These are phyloP conservation scores for Orientallactaga sibirica DNA, from an alignment of 2,797 vertebrate genomes.

Conservation along the genomic window DNA sequence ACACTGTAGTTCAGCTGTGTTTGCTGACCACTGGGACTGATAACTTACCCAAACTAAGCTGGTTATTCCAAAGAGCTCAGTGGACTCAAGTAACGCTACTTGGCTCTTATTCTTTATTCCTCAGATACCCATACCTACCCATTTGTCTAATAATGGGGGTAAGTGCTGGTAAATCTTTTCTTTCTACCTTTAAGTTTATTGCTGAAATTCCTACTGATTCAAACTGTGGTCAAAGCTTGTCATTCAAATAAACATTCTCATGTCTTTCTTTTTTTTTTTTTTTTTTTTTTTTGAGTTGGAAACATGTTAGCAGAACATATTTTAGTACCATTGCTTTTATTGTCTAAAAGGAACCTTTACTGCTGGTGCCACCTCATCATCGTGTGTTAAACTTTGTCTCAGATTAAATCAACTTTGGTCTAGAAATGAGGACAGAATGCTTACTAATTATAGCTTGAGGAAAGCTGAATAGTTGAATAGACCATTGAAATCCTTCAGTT, in stretches of 20 bases:
- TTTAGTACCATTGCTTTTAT: constrained; percentile 84
- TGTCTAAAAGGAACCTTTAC: constrained; percentile 81
- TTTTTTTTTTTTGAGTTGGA: constrained; percentile 77
- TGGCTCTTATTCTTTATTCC: neutral
- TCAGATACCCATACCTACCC: neutral
- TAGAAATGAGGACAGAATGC: constrained; percentile 85
- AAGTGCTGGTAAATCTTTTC: neutral
- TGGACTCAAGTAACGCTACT: neutral
- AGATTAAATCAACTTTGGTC: constrained; percentile 85
- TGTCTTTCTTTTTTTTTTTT: constrained; percentile 44
- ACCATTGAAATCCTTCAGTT: constrained; percentile 80
- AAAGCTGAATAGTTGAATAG: constrained; percentile 83
- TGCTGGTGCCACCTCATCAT: constrained; percentile 82
- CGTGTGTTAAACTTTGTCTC: constrained; percentile 85
- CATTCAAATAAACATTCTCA: neutral
- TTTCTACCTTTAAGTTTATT: constrained; percentile 25
- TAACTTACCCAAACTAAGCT: constrained; percentile 12
- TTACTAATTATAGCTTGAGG: constrained; percentile 84
- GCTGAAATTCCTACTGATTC: constrained; percentile 46
- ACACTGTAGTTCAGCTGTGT: neutral
- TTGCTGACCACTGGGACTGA: neutral
- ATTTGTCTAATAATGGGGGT: neutral
- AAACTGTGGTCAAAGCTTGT: constrained; percentile 38
- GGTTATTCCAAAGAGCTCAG: constrained; percentile 6
- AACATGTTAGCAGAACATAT: constrained; percentile 84